Evolutionary conservation across 2,113 vertebrate species (phyloP).

Genomic region (Sceloporus tristichus): DNA sequence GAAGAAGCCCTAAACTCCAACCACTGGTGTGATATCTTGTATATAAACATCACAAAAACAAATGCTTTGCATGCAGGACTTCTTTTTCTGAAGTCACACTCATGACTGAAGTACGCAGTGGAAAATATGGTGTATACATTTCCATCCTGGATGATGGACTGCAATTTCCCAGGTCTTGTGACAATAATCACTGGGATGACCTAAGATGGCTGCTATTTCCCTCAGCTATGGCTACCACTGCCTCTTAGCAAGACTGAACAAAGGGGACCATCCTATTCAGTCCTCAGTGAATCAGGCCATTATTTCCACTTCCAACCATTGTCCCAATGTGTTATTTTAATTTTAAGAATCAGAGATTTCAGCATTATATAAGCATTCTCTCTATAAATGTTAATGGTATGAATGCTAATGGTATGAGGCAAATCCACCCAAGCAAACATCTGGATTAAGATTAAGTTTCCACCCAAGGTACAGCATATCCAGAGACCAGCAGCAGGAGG

Average conservation of each 20-base stretch:
- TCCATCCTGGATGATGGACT: slow-evolving; percentile 35
- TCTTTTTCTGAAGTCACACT: neutral
- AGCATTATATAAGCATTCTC: slow-evolving; percentile 21
- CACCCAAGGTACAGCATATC: slow-evolving; percentile 44
- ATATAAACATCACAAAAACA: slow-evolving; percentile 51
- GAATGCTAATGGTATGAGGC: neutral
- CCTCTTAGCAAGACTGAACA: slow-evolving; percentile 23
- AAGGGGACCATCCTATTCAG: slow-evolving; percentile 32
- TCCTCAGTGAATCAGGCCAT: neutral
- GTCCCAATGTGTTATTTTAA: neutral
- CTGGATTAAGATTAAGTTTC: slow-evolving; percentile 54
- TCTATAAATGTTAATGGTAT: neutral
- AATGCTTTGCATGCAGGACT: neutral
- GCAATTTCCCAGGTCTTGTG: slow-evolving; percentile 51
- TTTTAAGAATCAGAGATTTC: slow-evolving; percentile 11
- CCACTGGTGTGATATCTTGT: slow-evolving; percentile 57
- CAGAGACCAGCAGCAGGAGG: neutral
- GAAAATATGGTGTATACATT: slow-evolving; percentile 50
- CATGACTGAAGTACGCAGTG: slow-evolving; percentile 65
- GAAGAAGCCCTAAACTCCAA: slow-evolving; percentile 53
- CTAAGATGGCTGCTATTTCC: slow-evolving; percentile 37
- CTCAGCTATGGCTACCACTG: slow-evolving; percentile 24
- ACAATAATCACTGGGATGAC: slow-evolving; percentile 42
- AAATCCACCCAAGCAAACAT: slow-evolving; percentile 44
- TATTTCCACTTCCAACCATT: neutral